Conservation (phyloP, 2,888 invertebrate species). For the Tribolium freemani region DNA sequence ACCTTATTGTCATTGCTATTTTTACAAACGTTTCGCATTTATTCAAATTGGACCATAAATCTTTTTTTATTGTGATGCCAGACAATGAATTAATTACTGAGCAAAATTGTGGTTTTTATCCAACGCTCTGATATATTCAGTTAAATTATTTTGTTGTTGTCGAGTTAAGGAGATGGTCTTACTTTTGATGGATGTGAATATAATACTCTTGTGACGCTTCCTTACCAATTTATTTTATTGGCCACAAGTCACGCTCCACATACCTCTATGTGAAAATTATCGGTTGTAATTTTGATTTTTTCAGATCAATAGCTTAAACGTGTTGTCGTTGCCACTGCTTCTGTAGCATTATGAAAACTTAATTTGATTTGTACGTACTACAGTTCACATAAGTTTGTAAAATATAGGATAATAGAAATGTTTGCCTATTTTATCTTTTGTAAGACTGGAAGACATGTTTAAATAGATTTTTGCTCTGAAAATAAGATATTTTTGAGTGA, state of each 20-base stretch:
- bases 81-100: background rate
- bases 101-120: background rate
- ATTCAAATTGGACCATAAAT: background rate
- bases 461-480: background rate
- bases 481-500: slow-evolving; percentile 2
- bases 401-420: too few relatives aligned
- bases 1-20: background rate
- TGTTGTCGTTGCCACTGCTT: too few relatives aligned
- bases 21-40: background rate
- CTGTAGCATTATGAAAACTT: too few relatives aligned
- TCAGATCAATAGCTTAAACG: slow-evolving; percentile 2
- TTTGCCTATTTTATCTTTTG: too few relatives aligned
- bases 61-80: background rate
- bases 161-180: background rate
- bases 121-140: too few relatives aligned
- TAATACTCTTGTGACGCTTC: background rate
- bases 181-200: background rate
- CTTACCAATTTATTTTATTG: background rate
- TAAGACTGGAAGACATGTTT: too few relatives aligned
- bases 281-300: background rate
- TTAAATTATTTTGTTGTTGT: background rate
- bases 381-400: too few relatives aligned
- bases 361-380: too few relatives aligned
- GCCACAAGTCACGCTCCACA: background rate
- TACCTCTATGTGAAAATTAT: background rate